Evolutionary conservation across 2,113 vertebrate genomes (phyloP).

Genomic region (Rynchops niger): DNA sequence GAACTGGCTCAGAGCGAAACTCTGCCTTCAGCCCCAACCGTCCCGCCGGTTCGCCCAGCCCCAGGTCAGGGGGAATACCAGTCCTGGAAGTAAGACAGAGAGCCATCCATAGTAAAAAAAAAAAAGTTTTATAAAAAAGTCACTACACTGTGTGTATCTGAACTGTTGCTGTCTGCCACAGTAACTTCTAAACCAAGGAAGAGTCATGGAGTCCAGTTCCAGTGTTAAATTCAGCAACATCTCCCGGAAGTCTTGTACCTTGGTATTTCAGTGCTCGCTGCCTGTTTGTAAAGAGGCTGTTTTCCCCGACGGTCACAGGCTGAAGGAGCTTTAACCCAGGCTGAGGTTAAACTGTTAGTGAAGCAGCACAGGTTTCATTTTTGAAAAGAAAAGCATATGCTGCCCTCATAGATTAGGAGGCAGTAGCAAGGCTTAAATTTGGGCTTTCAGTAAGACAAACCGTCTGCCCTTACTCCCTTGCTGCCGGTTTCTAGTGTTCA

Average conservation of each 20-base stretch:
- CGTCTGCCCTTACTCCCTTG: background rate
- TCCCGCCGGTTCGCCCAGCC: background rate
- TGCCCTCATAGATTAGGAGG: background rate
- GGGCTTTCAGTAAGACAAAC: background rate
- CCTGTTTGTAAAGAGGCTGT: background rate
- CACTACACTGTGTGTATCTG: conserved; percentile 22
- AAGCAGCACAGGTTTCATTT: background rate
- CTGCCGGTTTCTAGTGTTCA: conserved; percentile 12
- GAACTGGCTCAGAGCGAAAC: background rate
- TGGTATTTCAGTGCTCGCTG: background rate
- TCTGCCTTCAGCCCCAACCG: background rate
- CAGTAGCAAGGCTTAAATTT: background rate
- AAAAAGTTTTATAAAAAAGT: conserved; percentile 25
- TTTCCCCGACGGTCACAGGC: background rate
- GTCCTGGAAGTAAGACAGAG: background rate
- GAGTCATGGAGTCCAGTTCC: conserved; percentile 17
- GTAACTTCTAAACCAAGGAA: background rate
- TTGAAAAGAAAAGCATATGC: background rate
- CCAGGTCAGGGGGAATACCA: background rate
- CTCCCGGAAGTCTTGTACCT: conserved; percentile 17
- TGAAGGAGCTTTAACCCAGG: background rate
- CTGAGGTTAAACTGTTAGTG: background rate
- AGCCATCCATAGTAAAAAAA: background rate
- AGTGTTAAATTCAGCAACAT: conserved; percentile 15
- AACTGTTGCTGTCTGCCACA: conserved; percentile 34